Base-by-base conservation (phyloP, 2,797 vertebrate genomes). In the Sciaenops ocellatus region DNA sequence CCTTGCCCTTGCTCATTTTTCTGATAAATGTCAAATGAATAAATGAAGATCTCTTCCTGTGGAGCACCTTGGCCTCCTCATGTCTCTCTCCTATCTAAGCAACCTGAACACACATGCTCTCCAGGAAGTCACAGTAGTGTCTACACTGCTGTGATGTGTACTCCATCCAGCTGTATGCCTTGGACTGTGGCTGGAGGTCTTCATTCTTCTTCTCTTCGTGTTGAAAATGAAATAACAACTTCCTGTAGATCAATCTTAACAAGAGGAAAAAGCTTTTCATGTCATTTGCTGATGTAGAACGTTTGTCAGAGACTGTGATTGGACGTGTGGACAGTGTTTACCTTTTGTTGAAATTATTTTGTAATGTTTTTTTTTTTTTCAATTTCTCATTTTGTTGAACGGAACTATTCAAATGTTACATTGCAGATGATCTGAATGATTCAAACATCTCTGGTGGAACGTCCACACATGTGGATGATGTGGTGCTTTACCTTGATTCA, bases 401-500 rank as follows among this genome's bases (percentile, higher is more conserved):
- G 13, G 41, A 65, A 62, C 38, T 13, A 12, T 7, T 50, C 6
- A 22, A 16, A 78, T 59, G 52, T 68, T 10, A 15, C 5, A 16
- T 5, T 63, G 24, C 47, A 64, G 18, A 6, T 57, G 52, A 28
- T 34, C 10, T 7, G 47, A 60, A 26, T 41, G 4, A 38, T 16
- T n/a, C 7, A 51, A 41, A 17, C 30, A 22, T 51, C 15, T 74
- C 3, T 55, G 26, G 26, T 57, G 10, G 16, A 22, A 7, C 9
- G 28, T 70, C 13, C n/a, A 1, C 42, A 80, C 65, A 47, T 22
- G 22, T 65, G 64, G 28, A 76, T 78, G 59, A 85, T 50, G 51
- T 83, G 79, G 73, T 86, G 86, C 84, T 90, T 78, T 79, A 79
- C 69, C 77, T 79, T 76, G 47, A 61, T 66, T 78, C 65, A 85